phyloP scores from a whole-genome alignment of 2,888 invertebrate genomes.

The Shargacucullia verbasci region DNA sequence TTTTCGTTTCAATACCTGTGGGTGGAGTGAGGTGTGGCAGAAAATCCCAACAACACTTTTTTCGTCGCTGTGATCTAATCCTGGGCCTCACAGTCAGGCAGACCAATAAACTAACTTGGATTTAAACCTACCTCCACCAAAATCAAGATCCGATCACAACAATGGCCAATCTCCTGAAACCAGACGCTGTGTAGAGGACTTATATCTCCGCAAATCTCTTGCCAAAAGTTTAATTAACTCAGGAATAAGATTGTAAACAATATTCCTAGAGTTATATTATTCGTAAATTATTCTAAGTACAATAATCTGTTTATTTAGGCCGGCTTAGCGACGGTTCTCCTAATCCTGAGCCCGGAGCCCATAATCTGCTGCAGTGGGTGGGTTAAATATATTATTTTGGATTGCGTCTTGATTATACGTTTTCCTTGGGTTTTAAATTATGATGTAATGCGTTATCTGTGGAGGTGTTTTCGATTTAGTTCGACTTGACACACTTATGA shows the following conservation, averaged over 20 bases:
- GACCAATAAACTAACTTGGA: too few species aligned
- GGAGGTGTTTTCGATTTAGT: too few species aligned
- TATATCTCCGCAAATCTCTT: conserved; percentile 4
- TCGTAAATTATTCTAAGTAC: conserved; percentile 51
- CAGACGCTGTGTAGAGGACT: too few species aligned
- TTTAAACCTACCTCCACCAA: too few species aligned
- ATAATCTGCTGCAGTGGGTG: conserved; percentile 28
- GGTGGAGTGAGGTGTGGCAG: too few species aligned
- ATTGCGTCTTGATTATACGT: conserved; percentile 4
- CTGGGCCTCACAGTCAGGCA: too few species aligned
- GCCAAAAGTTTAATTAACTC: conserved; percentile 26
- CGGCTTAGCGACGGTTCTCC: conserved; percentile 13
- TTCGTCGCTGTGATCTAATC: too few species aligned
- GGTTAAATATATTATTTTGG: conserved; percentile 12
- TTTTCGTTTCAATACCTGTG: too few species aligned
- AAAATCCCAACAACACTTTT: too few species aligned
- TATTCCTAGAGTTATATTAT: conserved; percentile 25
- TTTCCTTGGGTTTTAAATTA: neutral
- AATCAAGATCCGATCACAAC: neutral
- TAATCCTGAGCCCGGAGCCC: conserved; percentile 13
- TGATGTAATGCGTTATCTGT: neutral
- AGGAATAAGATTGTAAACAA: conserved; percentile 26
- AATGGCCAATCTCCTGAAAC: neutral
- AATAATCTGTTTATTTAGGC: conserved; percentile 61
- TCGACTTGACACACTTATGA: too few species aligned